Conservation (phyloP, 2,888 invertebrate species). For the Andrena trimmerana region DNA sequence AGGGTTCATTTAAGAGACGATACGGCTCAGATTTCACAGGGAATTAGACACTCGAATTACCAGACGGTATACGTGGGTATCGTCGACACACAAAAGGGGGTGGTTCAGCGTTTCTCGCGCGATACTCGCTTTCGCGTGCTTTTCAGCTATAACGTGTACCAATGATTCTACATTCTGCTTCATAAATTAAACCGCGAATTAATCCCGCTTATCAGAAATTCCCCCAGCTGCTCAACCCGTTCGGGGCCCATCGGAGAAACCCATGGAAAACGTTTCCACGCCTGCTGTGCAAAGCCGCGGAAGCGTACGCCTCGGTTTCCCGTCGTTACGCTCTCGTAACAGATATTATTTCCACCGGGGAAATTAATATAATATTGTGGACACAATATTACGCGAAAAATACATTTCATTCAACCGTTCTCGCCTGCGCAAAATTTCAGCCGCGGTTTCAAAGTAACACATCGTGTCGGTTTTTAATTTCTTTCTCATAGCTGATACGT, state of each 20-base stretch:
- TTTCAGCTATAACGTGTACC: conserved; percentile 31
- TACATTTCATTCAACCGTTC: not conserved
- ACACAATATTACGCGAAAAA: no score
- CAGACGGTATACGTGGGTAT: not conserved
- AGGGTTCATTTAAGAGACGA: conserved; percentile 8
- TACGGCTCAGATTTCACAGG: conserved; percentile 32
- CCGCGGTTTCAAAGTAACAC: not conserved
- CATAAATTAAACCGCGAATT: conserved; percentile 26
- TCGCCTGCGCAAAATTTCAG: not conserved
- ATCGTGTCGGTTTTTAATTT: not conserved
- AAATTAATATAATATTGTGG: no score
- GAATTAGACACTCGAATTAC: conserved; percentile 42
- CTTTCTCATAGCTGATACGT: not conserved
- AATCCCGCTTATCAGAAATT: conserved; percentile 21
- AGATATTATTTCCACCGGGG: no score
- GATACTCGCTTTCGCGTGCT: conserved; percentile 23
- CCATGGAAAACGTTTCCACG: not conserved
- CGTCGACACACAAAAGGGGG: conserved; percentile 16
- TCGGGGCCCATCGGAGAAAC: not conserved
- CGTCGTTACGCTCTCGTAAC: no score
- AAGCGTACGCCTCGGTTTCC: not conserved
- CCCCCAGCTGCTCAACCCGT: not conserved
- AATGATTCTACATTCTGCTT: conserved; percentile 24
- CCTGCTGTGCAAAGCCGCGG: not conserved
- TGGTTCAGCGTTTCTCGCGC: conserved; percentile 22